Conservation (phyloP, 2,797 vertebrate species). For the Moxostoma hubbsi region DNA sequence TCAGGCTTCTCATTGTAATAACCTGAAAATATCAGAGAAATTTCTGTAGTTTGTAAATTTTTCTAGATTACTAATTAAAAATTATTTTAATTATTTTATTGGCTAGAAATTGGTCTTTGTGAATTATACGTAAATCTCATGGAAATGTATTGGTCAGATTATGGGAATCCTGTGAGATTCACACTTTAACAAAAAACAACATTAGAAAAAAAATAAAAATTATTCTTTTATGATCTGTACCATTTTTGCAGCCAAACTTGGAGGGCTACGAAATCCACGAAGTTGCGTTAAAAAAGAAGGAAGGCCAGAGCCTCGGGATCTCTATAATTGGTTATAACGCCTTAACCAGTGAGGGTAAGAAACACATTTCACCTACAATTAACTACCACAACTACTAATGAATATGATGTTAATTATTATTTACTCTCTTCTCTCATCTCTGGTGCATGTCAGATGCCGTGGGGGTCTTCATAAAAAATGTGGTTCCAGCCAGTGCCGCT, state of each 20-base stretch:
- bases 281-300: slow-evolving; percentile 85
- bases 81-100: too few relatives aligned
- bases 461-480: slow-evolving; percentile 91
- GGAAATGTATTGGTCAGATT: too few relatives aligned
- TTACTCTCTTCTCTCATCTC: neutral
- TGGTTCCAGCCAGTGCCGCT: slow-evolving; percentile 91
- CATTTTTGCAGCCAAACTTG: slow-evolving; percentile 71
- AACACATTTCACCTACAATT: neutral
- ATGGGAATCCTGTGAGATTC: neutral
- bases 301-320: slow-evolving; percentile 93
- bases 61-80: too few relatives aligned
- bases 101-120: too few relatives aligned
- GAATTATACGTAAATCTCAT: too few relatives aligned
- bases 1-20: too few relatives aligned
- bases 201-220: neutral
- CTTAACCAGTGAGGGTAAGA: slow-evolving; percentile 78
- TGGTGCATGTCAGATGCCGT: slow-evolving; percentile 79
- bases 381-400: neutral
- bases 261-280: slow-evolving; percentile 86
- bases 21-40: too few relatives aligned
- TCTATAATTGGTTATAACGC: slow-evolving; percentile 91
- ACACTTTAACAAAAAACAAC: neutral
- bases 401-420: slow-evolving; percentile 9
- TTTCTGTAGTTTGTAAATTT: too few relatives aligned
- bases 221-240: neutral